These are phyloP conservation scores for Suricata suricatta DNA, from an alignment of 2,113 vertebrate genomes.

Conservation along the genomic window DNA sequence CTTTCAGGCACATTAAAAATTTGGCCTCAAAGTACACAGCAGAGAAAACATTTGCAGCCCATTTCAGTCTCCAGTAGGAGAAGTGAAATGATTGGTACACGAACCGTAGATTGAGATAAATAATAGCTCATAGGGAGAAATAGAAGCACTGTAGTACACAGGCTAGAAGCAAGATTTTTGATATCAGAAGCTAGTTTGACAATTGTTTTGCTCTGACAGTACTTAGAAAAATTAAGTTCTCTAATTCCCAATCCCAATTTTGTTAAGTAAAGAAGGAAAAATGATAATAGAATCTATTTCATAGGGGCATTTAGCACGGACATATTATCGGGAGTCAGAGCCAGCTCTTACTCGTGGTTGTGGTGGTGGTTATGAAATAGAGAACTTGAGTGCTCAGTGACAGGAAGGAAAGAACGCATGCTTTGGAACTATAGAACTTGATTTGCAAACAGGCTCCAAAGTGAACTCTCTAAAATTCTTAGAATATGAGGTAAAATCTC, in stretches of 20 bases:
- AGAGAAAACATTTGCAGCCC: neutral
- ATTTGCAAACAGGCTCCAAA: neutral
- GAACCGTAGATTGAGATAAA: neutral
- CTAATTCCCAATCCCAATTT: neutral
- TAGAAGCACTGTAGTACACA: neutral
- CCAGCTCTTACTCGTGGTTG: neutral
- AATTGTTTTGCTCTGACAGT: neutral
- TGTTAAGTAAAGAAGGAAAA: neutral
- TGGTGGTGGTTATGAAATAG: neutral
- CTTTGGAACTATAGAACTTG: neutral
- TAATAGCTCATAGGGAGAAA: neutral
- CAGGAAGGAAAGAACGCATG: neutral
- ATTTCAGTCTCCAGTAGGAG: neutral
- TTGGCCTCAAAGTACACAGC: neutral
- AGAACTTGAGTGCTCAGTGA: neutral
- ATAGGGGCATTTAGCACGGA: neutral
- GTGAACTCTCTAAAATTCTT: neutral
- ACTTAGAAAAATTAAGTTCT: constrained; percentile 14
- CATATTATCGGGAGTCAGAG: neutral
- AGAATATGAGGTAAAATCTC: neutral
- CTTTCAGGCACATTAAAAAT: neutral
- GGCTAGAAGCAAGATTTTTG: neutral
- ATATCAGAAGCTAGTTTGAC: neutral
- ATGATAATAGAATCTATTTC: neutral
- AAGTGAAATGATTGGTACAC: neutral